A percentile compares a stretch with the other conserved stretches of the same genome.
Conservation (phyloP, 2,888 invertebrate genomes). For the Nephrotoma guestfalica region DNA sequence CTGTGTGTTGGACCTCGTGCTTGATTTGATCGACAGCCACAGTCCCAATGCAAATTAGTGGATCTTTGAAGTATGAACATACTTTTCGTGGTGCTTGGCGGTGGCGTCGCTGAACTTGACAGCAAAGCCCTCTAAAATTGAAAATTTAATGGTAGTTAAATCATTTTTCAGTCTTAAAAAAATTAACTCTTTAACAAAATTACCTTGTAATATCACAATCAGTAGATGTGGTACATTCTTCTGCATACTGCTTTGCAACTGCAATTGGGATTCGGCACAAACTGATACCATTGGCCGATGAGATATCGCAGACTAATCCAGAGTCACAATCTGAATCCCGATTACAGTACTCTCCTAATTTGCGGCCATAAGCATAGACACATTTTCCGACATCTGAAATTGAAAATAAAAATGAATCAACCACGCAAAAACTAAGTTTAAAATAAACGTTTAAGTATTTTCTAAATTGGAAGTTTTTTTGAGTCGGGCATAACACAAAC, state of each 20-base stretch:
- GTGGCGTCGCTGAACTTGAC: conserved; percentile 73
- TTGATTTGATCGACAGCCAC: conserved; percentile 51
- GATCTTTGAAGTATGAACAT: conserved; percentile 86
- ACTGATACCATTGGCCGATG: conserved; percentile 41
- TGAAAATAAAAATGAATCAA: background rate
- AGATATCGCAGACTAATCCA: conserved; percentile 63
- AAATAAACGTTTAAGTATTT: background rate
- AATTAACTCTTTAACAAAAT: background rate
- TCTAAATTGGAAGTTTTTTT: too few species aligned
- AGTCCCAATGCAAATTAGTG: conserved; percentile 73
- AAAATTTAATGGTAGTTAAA: conserved; percentile 1
- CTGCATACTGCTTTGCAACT: conserved; percentile 70
- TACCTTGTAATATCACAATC: conserved; percentile 64
- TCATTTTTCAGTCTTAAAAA: background rate
- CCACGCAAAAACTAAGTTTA: background rate
- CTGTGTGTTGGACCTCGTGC: conserved; percentile 57
- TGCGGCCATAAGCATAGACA: conserved; percentile 53
- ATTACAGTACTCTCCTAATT: conserved; percentile 68
- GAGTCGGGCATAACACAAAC: too few species aligned
- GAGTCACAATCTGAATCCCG: conserved; percentile 74
- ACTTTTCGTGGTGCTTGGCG: conserved; percentile 74
- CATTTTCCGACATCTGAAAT: conserved; percentile 46
- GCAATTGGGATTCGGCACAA: conserved; percentile 66
- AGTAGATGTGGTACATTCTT: conserved; percentile 64
- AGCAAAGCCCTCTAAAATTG: conserved; percentile 56